Evolutionary conservation across 2,888 invertebrate species (phyloP).

Genomic region (Heterodera filipjevi): DNA sequence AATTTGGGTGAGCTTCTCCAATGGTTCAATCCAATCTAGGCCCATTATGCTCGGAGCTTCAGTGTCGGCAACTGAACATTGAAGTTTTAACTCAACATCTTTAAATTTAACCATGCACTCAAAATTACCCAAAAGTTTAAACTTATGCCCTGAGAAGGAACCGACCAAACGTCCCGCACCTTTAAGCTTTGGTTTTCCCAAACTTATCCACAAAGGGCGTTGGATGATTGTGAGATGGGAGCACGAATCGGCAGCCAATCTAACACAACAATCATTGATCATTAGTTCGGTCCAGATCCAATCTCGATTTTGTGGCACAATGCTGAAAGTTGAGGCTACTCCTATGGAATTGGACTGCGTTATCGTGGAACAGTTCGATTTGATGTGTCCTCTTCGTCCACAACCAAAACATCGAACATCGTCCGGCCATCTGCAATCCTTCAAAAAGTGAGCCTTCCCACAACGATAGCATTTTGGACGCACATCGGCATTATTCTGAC

Average conservation of each 20-base stretch:
- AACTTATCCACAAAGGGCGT: not conserved
- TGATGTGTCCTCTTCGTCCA: not conserved
- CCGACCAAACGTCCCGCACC: not conserved
- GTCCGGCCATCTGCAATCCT: not conserved
- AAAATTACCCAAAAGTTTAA: not conserved
- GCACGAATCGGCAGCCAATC: not conserved
- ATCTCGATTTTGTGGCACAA: not conserved
- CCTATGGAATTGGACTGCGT: not conserved
- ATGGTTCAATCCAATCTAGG: not conserved
- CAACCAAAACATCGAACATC: not conserved
- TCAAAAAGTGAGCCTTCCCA: too few relatives aligned
- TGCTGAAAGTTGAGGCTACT: not conserved
- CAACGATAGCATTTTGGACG: too few relatives aligned
- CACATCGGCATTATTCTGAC: too few relatives aligned
- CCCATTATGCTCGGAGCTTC: not conserved
- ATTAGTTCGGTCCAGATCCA: not conserved
- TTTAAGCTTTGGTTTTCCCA: too few relatives aligned
- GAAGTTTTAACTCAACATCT: not conserved
- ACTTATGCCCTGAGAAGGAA: not conserved
- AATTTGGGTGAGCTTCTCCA: not conserved
- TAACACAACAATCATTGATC: not conserved
- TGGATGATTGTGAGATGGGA: not conserved
- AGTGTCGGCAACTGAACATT: not conserved
- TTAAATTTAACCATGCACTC: not conserved
- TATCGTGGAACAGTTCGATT: not conserved